Evolutionary conservation across 2,113 vertebrate genomes (phyloP), one percentile per base, ranked within the genome.

Genomic region (Propithecus coquereli): DNA sequence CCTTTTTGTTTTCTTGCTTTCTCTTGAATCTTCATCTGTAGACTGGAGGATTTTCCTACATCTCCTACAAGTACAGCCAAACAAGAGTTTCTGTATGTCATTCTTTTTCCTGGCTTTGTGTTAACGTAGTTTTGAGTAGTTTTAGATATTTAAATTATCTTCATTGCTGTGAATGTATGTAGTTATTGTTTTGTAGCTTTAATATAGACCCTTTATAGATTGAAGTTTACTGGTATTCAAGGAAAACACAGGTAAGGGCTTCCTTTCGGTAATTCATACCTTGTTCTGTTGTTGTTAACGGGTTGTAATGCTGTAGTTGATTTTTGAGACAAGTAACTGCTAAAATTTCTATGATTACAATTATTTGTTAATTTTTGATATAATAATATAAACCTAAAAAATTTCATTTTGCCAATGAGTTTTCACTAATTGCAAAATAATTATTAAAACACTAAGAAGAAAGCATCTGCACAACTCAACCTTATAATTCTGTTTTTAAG

Each of bases 1-100:
- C 98, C 97, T 97, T 98, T 98, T 98, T 98, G 97, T 99, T 98
- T 98, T 98, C 98, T 98, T 98, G 97, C 99, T 98, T 99, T 98
- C 98, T 99, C 98, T 99, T 98, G 98, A 98, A 98, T 98, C 98
- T 99, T 98, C 99, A 98, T 98, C 98, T 99, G 89, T 99, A 99
- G 99, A 99, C 99, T 99, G 99, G 99, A 99, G 99, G 99, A 99
- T 99, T 99, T 99, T 98, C 99, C 99, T 98, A 99, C 99, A 98
- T 99, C 99, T 99, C 99, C 99, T 99, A 99, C 99, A 99, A 99
- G 99, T 98, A 99, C 99, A 99, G 99, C 99, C 99, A 99, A 99
- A 99, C 99, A 99, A 99, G 99, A 99, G 99, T 99, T 99, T 99
- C 99, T 99, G 99, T 99, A 99, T 99, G 99, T 99, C 93, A 92